Base-by-base conservation (phyloP, 35 echinoderm and acorn worm genomes). In the Lytechinus pictus region DNA sequence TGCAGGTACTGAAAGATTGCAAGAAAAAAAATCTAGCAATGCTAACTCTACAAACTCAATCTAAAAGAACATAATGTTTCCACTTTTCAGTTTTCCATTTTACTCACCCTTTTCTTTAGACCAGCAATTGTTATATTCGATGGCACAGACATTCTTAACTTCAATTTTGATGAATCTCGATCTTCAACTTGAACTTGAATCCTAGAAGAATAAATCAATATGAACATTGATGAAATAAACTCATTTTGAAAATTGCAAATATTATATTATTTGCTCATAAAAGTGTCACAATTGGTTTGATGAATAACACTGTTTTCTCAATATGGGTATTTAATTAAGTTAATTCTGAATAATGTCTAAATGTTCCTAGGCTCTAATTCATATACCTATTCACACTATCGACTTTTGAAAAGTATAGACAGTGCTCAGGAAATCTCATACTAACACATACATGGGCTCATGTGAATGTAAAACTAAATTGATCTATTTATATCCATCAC, bases 51-150 rank as follows among this genome's bases (percentile, higher is more conserved):
- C n/a, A n/a, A 24, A 79, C 66, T 24, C 16, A 79, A 16, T 79
- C 2, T 5, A 71, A 71, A 21, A 71, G 14, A 71, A 71, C 24
- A 24, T 24, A 79, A 6, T 79, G n/a, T 24, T 79, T 79, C 4
- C 4, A 24, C 21, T 79, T 79, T 16, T 16, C 19, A n/a, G 19
- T 9, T 79, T n/a, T 44, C 21, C 19, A 79, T 24, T 79, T 24
- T 24, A 79, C 91, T 91, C 86, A 96, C 96, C 92, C 55, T 52
- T 94, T 94, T 96, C 96, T 96, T 96, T 54, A 96, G 86, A 57
- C 53, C 79, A 10, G 92, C 92, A 8, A 96, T 96, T 28, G 96
- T 96, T 54, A 94, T 94, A 87, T 96, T 96, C 86, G 96, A 93
- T 57, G 44, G 86, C 10, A 96, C 96, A 19, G 92, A 54, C 60